Percentiles rank a stretch among this genome's conserved stretches.
These are phyloP conservation scores for Scaptomyza polygonia DNA, from an alignment of 2,888 invertebrate genomes.

Conservation along the genomic window DNA sequence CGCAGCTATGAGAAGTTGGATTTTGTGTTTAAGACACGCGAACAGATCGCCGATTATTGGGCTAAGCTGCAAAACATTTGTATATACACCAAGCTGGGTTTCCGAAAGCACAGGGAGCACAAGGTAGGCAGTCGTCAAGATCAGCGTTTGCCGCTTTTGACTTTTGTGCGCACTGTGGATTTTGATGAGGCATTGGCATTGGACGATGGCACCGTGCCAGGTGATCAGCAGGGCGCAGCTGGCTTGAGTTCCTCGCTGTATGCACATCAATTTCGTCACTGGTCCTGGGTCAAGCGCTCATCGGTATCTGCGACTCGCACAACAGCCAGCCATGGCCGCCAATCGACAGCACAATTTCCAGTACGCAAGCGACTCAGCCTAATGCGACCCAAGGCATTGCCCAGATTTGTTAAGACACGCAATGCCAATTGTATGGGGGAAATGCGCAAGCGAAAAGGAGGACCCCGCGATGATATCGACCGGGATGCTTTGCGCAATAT, in stretches of 20 bases:
- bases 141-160: conserved; percentile 35
- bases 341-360: conserved; percentile 8
- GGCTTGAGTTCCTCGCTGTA: conserved; percentile 90
- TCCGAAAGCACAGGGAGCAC: conserved; percentile 49
- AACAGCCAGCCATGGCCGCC: conserved; percentile 7
- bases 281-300: conserved; percentile 85
- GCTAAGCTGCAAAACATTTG: conserved; percentile 88
- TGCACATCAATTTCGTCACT: conserved; percentile 88
- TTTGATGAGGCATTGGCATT: conserved; percentile 80
- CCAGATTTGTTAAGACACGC: conserved; percentile 24
- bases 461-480: conserved; percentile 87
- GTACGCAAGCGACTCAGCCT: conserved; percentile 43
- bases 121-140: conserved; percentile 8
- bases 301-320: conserved; percentile 21
- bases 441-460: conserved; percentile 39
- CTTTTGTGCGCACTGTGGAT: conserved; percentile 56
- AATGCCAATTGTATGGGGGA: conserved; percentile 8
- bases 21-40: conserved; percentile 86
- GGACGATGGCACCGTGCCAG: conserved; percentile 88
- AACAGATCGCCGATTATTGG: conserved; percentile 88
- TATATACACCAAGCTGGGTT: conserved; percentile 87
- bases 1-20: conserved; percentile 86
- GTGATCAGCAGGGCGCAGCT: conserved; percentile 88
- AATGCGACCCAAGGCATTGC: conserved; percentile 45
- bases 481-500: conserved; percentile 87